These are phyloP conservation scores for Bos taurus DNA, from an alignment of 2,113 vertebrate species.

Conservation along the genomic window DNA sequence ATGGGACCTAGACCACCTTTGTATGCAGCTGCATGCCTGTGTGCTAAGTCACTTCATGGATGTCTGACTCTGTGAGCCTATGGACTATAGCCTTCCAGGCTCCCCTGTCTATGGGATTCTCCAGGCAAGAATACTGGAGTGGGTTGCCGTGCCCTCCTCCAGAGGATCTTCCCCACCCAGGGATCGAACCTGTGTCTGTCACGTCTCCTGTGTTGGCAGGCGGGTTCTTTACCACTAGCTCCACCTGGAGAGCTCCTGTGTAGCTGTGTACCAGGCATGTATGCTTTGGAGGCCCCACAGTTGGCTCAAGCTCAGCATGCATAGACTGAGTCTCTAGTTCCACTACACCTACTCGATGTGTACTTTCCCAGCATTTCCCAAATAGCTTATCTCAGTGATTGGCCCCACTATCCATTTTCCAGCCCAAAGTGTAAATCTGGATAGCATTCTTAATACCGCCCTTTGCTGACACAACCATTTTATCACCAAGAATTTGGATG, in stretches of 20 bases:
- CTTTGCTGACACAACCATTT: neutral
- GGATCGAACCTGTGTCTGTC: neutral
- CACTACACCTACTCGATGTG: fast-evolving
- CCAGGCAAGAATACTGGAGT: neutral
- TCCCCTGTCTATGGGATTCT: neutral
- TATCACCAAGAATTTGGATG: neutral
- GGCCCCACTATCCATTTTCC: neutral
- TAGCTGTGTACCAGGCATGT: neutral
- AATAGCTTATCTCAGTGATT: neutral
- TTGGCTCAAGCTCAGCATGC: neutral
- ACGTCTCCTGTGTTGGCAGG: neutral
- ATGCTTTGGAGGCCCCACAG: neutral
- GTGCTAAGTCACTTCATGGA: neutral
- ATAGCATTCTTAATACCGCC: neutral
- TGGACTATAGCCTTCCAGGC: neutral
- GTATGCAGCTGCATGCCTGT: neutral
- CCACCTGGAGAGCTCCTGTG: neutral
- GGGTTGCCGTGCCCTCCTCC: neutral
- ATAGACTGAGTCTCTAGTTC: neutral
- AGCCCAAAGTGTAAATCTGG: neutral
- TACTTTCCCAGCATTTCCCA: neutral
- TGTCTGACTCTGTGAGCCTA: neutral
- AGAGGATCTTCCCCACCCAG: neutral
- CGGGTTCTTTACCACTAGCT: neutral
- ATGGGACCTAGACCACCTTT: neutral